Conservation (phyloP, 2,113 vertebrate species). For the Tachuris rubrigastra region DNA sequence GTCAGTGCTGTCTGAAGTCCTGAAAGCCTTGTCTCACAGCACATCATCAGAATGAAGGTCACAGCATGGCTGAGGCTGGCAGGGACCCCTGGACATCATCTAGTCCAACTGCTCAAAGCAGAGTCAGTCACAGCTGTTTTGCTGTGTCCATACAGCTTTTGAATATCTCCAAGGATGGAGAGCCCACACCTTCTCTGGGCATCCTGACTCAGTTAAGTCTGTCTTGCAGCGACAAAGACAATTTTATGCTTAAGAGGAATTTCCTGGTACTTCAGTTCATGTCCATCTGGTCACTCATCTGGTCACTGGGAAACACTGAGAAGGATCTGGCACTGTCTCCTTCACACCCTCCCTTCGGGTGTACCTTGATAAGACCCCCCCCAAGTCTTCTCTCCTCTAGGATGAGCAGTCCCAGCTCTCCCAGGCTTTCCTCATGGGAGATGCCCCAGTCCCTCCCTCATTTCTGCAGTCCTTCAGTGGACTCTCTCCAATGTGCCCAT, state of each 20-base stretch:
- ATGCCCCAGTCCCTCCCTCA: background rate
- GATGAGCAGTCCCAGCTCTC: background rate
- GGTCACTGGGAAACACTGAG: background rate
- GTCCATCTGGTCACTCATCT: background rate
- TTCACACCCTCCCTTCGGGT: background rate
- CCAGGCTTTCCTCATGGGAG: background rate
- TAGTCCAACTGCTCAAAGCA: background rate
- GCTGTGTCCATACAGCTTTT: background rate
- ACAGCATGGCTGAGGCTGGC: background rate
- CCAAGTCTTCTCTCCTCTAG: background rate
- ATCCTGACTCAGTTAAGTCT: background rate
- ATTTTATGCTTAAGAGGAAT: background rate
- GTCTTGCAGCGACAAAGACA: background rate
- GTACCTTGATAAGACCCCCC: background rate
- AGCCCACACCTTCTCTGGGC: background rate
- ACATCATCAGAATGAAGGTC: background rate
- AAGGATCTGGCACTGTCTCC: background rate
- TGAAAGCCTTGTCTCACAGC: background rate
- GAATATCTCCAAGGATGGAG: background rate
- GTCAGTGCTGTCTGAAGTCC: background rate
- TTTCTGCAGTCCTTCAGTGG: background rate
- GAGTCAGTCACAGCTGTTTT: background rate
- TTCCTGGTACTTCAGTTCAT: background rate
- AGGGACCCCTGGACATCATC: background rate
- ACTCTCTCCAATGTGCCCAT: background rate